Percentiles rank a stretch among this genome's conserved stretches.
Evolutionary conservation across 2,113 vertebrate species (phyloP).

Genomic region (Psammodynastes pulverulentus): DNA sequence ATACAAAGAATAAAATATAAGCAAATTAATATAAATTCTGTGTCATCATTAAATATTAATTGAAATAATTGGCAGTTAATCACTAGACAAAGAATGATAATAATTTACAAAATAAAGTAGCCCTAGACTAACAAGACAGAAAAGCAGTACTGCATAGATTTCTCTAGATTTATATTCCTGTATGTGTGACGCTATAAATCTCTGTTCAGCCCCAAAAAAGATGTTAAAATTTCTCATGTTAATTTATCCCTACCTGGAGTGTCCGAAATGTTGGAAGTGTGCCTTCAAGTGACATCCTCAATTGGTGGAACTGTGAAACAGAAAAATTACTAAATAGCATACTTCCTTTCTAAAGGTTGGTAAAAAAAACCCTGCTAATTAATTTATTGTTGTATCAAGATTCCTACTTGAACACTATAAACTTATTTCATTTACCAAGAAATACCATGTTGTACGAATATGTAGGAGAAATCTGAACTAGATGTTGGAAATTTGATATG

Average conservation of each 20-base stretch:
- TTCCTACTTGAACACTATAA: background rate
- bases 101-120: background rate
- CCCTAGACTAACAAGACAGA: background rate
- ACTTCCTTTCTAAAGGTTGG: background rate
- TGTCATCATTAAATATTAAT: too few species aligned
- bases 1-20: too few species aligned
- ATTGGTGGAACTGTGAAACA: slow-evolving; percentile 62
- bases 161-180: background rate
- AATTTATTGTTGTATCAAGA: background rate
- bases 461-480: background rate
- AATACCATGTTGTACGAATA: background rate
- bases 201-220: background rate
- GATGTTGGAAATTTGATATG: background rate
- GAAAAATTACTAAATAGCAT: background rate
- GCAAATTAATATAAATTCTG: too few species aligned
- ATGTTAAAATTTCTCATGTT: background rate
- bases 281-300: slow-evolving; percentile 61
- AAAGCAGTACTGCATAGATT: background rate
- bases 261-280: slow-evolving; percentile 39
- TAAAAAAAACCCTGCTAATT: background rate
- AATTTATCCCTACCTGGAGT: slow-evolving; percentile 42
- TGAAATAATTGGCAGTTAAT: too few species aligned
- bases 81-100: background rate
- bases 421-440: background rate
- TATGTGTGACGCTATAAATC: background rate